Base-by-base conservation (phyloP, 1,140 invertebrate species). In the Conus betulinus region DNA sequence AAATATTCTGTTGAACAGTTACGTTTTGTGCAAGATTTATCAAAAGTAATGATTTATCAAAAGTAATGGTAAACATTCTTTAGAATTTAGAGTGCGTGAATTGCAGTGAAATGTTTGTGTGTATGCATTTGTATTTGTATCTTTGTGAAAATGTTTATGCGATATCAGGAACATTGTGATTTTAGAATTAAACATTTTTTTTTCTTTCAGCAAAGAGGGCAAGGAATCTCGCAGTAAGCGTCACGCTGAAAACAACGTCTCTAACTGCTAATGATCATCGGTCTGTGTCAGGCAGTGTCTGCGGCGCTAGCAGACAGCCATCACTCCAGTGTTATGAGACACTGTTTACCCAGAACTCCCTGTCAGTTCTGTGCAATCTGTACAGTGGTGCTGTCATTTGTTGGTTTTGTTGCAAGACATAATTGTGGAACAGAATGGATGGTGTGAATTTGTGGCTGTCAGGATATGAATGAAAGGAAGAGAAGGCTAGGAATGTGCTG, bases 211-310 rank as follows among this genome's bases (percentile, higher is more conserved):
- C 78, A 90, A 88, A 88, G 89, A 90, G 76, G 67, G 89, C 53
- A 90, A 90, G 67, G 89, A 90, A 74, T 88, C 87, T 20, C 87
- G 89, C 60, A 90, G 87, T 81, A 90, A 90, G 71, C 82, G 89
- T 6, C 89, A 90, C 17, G 81, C 88, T 74, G 89, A 90, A 5
- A 82, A 79, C 71, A 88, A 85, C 39, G 55, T 51, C 57, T 82
- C 85, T 1, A 74, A 60, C 27, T 88, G 89, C 71, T 90, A 87
- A 90, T 60, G 71, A 78, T 7, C 13, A 2, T 7, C 67, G 15
- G 67, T 17, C 20, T 23, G 67, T 13, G 11, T 1, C 20, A 20
- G 13, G 20, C 67, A 71, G 11, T 71, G 20, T 71, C 7, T 13
- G 67, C 10, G 13, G 20, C 67, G 20, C 11, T 71, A 20, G 20